A percentile compares a stretch with the other conserved stretches of the same genome.
Conservation (phyloP, 2,113 vertebrate species). For the Fregetta grallaria region DNA sequence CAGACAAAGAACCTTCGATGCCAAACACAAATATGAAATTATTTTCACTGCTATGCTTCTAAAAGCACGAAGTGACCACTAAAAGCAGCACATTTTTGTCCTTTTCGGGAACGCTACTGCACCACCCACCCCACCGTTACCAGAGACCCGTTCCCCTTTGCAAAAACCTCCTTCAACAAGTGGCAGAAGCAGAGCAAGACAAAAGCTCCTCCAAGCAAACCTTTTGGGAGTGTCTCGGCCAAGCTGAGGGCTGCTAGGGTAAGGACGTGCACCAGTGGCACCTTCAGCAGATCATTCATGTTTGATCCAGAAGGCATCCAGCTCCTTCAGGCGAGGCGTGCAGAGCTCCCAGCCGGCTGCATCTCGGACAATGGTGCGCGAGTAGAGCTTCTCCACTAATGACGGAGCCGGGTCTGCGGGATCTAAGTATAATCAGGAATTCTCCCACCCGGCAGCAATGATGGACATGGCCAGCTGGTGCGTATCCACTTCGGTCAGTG, state of each 20-base stretch:
- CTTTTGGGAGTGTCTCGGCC: conserved; percentile 83
- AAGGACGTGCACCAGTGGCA: conserved; percentile 76
- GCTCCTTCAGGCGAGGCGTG: conserved; percentile 56
- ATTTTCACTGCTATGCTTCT: neutral
- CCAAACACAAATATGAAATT: neutral
- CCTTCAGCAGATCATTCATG: conserved; percentile 82
- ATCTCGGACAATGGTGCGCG: conserved; percentile 64
- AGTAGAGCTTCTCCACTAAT: conserved; percentile 55
- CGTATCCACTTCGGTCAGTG: conserved; percentile 77
- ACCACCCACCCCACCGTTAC: neutral
- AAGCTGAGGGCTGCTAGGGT: conserved; percentile 77
- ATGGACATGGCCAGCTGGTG: conserved; percentile 88
- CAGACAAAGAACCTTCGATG: neutral
- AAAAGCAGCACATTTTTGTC: neutral
- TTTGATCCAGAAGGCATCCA: conserved; percentile 67
- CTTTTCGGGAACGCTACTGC: accelerated
- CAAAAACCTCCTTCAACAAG: neutral
- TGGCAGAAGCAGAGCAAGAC: neutral
- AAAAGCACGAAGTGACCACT: neutral
- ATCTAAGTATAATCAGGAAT: conserved; percentile 85
- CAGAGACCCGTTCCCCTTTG: neutral
- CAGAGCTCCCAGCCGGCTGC: conserved; percentile 64
- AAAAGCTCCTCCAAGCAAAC: conserved; percentile 72
- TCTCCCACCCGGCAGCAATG: conserved; percentile 75
- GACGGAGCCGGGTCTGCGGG: conserved; percentile 66